phyloP scores from a whole-genome alignment of 1,140 invertebrate genomes.

The Atta texana region DNA sequence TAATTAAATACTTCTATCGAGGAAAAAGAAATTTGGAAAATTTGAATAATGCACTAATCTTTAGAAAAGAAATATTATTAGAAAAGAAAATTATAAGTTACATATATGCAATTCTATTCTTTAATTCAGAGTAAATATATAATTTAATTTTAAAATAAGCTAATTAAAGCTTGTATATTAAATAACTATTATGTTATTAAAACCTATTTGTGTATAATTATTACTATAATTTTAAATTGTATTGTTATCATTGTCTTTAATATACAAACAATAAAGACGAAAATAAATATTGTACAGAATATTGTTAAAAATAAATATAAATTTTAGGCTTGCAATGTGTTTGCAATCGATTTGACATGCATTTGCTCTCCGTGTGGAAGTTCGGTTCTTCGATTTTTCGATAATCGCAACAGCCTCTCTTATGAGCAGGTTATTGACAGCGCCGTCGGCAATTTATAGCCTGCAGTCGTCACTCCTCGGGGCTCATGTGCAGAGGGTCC shows the following conservation, averaged over 20 bases:
- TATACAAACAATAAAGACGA: not conserved
- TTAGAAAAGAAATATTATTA: not conserved
- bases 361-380: not conserved
- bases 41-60: not conserved
- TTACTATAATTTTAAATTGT: not conserved
- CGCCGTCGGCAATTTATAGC: constrained; percentile 60
- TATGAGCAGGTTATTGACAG: constrained; percentile 52
- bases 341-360: not conserved
- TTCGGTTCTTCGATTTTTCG: constrained; percentile 35
- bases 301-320: not conserved
- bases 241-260: not conserved
- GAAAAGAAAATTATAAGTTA: not conserved
- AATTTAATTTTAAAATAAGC: not conserved
- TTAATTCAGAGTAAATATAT: not conserved
- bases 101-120: not conserved
- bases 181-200: constrained; percentile 2
- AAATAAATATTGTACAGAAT: not conserved
- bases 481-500: constrained; percentile 75
- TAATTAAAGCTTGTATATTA: not conserved
- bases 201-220: not conserved
- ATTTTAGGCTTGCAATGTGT: not conserved
- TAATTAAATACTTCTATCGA: not conserved
- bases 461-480: constrained; percentile 70
- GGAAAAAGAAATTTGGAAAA: not conserved
- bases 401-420: constrained; percentile 50